Evolutionary conservation across 2,113 vertebrate genomes (phyloP).

Genomic region (Phylloscopus trochilus): DNA sequence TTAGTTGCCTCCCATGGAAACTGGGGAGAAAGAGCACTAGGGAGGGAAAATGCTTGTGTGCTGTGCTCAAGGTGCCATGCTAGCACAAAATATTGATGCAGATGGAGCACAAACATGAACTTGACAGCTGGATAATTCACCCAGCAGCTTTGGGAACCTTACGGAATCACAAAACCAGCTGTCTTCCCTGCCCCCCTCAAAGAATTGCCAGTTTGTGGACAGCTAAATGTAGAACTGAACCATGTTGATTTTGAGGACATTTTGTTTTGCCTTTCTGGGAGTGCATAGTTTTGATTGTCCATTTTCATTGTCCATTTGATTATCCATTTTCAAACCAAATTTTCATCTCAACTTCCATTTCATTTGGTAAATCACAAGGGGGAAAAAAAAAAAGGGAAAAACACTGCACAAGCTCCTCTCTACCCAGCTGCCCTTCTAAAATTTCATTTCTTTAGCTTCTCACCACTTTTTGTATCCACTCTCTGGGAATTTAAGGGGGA

Average conservation of each 20-base stretch:
- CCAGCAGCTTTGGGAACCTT: neutral
- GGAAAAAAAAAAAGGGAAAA: neutral
- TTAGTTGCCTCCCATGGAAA: neutral
- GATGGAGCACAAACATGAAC: neutral
- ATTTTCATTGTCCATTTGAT: neutral
- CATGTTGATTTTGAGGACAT: neutral
- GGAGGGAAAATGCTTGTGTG: neutral
- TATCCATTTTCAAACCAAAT: neutral
- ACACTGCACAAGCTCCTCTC: neutral
- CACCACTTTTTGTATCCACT: neutral
- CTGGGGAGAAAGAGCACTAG: neutral
- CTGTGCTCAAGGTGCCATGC: neutral
- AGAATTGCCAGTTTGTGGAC: neutral
- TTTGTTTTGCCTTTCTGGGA: neutral
- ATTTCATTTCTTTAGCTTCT: neutral
- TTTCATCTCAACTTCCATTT: neutral
- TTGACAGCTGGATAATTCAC: slow-evolving; percentile 9
- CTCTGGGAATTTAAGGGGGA: neutral
- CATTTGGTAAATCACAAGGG: neutral
- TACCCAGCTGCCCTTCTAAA: neutral
- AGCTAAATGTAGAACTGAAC: neutral
- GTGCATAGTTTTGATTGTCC: neutral
- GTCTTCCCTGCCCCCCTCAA: neutral
- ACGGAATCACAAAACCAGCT: neutral
- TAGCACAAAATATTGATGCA: neutral